Percentiles rank a stretch among this genome's conserved stretches.
phyloP scores from a whole-genome alignment of 1,140 invertebrate species.

The Drosophila takahashii region DNA sequence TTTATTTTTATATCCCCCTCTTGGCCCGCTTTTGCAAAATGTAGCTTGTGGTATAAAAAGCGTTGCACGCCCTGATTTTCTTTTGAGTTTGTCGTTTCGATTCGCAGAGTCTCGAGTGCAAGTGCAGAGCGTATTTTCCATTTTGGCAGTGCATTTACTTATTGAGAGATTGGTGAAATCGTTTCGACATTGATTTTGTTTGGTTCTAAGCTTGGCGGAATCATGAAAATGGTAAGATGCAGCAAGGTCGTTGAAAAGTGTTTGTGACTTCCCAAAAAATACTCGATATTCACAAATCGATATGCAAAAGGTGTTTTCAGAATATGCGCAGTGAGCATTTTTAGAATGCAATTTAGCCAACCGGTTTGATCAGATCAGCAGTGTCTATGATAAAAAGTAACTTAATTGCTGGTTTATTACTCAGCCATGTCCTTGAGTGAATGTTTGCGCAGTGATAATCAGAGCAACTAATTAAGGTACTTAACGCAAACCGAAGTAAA shows the following conservation, averaged over 20 bases:
- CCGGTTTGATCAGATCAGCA: conserved; percentile 49
- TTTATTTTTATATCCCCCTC: not conserved
- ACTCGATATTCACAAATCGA: not conserved
- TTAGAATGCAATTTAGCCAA: conserved; percentile 39
- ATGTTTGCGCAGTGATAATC: conserved; percentile 22
- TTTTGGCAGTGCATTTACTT: conserved; percentile 24
- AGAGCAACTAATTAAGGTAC: conserved; percentile 17
- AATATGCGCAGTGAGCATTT: conserved; percentile 28
- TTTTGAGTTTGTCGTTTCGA: conserved; percentile 84
- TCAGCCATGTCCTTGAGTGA: conserved; percentile 38
- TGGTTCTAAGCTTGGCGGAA: conserved; percentile 25
- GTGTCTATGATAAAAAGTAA: conserved; percentile 48
- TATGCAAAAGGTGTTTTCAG: conserved; percentile 21
- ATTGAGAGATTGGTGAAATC: conserved; percentile 73
- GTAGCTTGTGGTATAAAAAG: conserved; percentile 81
- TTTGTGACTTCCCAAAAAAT: not conserved
- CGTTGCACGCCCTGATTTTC: conserved; percentile 84
- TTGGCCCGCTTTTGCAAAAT: conserved; percentile 57
- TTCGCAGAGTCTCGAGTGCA: conserved; percentile 83
- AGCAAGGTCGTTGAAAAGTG: conserved; percentile 22
- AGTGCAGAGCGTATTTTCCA: conserved; percentile 64
- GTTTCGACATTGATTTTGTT: conserved; percentile 48
- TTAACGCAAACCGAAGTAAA: conserved; percentile 8
- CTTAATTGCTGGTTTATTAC: conserved; percentile 48
- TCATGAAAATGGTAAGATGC: conserved; percentile 66